Percentiles rank a stretch among this genome's conserved stretches.
These are phyloP conservation scores for Horisme vitalbata DNA, from an alignment of 2,888 invertebrate species.

Conservation along the genomic window DNA sequence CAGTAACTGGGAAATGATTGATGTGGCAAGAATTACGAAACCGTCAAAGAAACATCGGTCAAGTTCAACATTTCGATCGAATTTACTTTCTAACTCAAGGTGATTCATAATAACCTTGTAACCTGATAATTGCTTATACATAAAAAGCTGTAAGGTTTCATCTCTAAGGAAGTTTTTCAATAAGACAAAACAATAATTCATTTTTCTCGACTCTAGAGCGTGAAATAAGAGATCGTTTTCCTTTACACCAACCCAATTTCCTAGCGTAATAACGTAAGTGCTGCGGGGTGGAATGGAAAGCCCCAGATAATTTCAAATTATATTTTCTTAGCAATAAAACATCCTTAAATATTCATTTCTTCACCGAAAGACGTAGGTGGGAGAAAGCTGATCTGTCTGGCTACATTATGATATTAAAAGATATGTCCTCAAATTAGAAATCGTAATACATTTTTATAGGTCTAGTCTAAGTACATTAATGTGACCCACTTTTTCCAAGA, in stretches of 20 bases:
- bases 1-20: slow-evolving; percentile 13
- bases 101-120: not conserved
- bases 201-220: slow-evolving; percentile 2
- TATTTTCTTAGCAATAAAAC: slow-evolving; percentile 20
- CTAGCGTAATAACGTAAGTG: slow-evolving; percentile 15
- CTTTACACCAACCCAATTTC: slow-evolving; percentile 17
- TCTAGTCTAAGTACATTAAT: slow-evolving; percentile 22
- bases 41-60: slow-evolving; percentile 5
- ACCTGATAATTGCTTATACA: not conserved
- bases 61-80: slow-evolving; percentile 7
- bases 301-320: slow-evolving; percentile 18
- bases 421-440: slow-evolving; percentile 20
- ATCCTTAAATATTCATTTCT: slow-evolving; percentile 18
- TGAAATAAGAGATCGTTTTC: slow-evolving; percentile 8
- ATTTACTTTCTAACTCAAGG: slow-evolving; percentile 1
- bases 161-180: slow-evolving; percentile 12
- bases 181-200: slow-evolving; percentile 6
- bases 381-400: slow-evolving; percentile 20
- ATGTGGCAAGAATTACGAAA: slow-evolving; percentile 9
- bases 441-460: slow-evolving; percentile 9
- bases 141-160: slow-evolving; percentile 10
- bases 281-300: slow-evolving; percentile 17
- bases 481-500: slow-evolving; percentile 27
- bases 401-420: slow-evolving; percentile 18
- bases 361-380: slow-evolving; percentile 16